Evolutionary conservation across 2,113 vertebrate genomes (phyloP), one percentile per base, ranked within the genome.

Genomic region (Cairina moschata): DNA sequence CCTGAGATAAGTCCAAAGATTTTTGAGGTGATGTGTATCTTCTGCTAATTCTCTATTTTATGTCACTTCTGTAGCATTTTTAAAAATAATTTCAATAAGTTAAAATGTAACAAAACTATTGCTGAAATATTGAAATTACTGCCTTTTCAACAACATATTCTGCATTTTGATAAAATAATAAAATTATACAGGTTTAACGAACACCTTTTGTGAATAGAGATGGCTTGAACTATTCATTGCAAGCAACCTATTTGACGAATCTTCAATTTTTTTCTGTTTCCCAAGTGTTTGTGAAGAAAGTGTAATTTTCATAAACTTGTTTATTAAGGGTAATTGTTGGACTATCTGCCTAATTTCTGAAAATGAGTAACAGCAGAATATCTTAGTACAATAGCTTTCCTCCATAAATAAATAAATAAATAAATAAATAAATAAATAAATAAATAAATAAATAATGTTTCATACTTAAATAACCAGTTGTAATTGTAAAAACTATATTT

Each of bases 231-330:
- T 54, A 26, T 86, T 93, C 29, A 76, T 54, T 87, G 17, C 17
- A 84, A 96, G 75, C 11, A 83, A 86, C 10, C 17, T 44, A 36
- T 44, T 60, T 83, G 29, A 92, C 73, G 17, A 87, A 69, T 73
- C 18, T 72, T 94, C 11, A 17, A 2, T 1, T n/a, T 25, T 63
- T 72, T 74, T 31, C 2, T 3, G 0, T 69, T 83, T 94, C 50
- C 29, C 50, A 67, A 2, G 38, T 84, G 22, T 74, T 80, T 83
- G 28, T 40, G 23, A 89, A 75, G 12, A 18, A 22, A 73, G 11
- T 63, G 91, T 75, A 7, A 77, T 90, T 91, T 96, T 90, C 42
- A 82, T 31, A 36, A 55, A 68, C 72, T 88, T 84, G 12, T 93
- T 94, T 26, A 72, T 85, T 90, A 94, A 77, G 48, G 28, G 76